Evolutionary conservation across 2,797 vertebrate species (phyloP), one percentile per base, ranked within the genome.

Genomic region (Cuniculus paca): DNA sequence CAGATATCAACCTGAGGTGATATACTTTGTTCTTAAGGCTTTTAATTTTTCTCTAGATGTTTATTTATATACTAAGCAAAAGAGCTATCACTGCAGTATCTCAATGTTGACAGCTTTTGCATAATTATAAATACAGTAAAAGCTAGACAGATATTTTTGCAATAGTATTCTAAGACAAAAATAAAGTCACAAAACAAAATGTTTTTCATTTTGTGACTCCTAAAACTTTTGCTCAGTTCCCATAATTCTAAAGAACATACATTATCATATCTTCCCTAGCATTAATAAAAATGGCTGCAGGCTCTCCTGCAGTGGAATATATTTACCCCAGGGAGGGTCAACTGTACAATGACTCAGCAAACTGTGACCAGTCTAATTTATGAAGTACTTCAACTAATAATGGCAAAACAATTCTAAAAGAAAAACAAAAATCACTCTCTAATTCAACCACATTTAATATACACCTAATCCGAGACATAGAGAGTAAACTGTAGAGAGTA

Each of bases 351-450:
- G 97, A 98, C 91, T 98, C 96, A 96, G 93, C 97, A 97, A 88
- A 96, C 97, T 97, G 89, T 88, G 93, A 94, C 75, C 92, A 97
- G 79, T 0, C 0, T 72, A 96, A 95, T 97, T 97, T 97, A 98
- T 97, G 98, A 98, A 99, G 98, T 98, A 98, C 98, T 99, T 99
- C 97, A 98, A 98, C 96, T 97, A 96, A 93, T 94, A 98, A 98
- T 74, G 91, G 34, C 14, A 79, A 68, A 90, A 87, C 65, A 17
- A 22, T 28, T 42, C 84, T 54, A 24, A 63, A 87, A n/a, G 56
- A 1, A 28, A 63, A 88, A 91, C 20, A 85, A 81, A 87, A 95
- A 98, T 94, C 79, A 97, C 98, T 98, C 98, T 98, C 98, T 99
- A 99, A 98, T 98, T 95, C 95, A 97, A 95, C 22, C 72, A 95